These are phyloP conservation scores for Pachyuromys duprasi DNA, from an alignment of 2,797 vertebrate genomes.

Conservation along the genomic window DNA sequence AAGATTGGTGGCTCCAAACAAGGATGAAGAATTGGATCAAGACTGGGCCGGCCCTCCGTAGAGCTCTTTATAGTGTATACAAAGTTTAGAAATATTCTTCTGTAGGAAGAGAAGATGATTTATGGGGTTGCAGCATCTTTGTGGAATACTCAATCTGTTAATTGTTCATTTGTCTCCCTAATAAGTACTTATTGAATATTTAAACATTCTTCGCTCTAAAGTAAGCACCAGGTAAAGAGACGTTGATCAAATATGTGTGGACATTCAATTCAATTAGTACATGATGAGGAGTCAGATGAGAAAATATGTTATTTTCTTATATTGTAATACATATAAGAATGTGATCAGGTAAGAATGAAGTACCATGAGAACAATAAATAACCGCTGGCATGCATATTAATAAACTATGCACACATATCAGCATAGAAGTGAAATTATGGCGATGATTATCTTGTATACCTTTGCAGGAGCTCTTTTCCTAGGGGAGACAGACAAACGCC, in stretches of 20 bases:
- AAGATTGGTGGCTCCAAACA: neutral
- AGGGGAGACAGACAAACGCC: neutral
- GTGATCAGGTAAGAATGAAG: neutral
- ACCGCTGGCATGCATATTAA: neutral
- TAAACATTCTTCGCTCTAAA: neutral
- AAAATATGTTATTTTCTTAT: neutral
- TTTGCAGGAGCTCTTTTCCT: neutral
- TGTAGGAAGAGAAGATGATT: constrained; percentile 36
- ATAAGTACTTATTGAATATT: constrained; percentile 48
- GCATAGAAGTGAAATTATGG: constrained; percentile 4
- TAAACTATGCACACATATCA: neutral
- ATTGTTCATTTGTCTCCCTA: constrained; percentile 36
- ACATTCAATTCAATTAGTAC: neutral
- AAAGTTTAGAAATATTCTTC: constrained; percentile 9
- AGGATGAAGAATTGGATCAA: neutral
- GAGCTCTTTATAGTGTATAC: neutral
- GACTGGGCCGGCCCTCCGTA: neutral
- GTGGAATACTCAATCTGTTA: constrained; percentile 62
- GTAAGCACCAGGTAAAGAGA: constrained; percentile 17
- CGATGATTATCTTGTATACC: neutral
- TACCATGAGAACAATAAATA: neutral
- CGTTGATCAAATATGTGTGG: neutral
- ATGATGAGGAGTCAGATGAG: neutral
- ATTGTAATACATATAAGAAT: neutral
- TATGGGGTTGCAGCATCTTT: constrained; percentile 21